phyloP scores from a whole-genome alignment of 2,113 vertebrate species.

The Trachemys scripta region DNA sequence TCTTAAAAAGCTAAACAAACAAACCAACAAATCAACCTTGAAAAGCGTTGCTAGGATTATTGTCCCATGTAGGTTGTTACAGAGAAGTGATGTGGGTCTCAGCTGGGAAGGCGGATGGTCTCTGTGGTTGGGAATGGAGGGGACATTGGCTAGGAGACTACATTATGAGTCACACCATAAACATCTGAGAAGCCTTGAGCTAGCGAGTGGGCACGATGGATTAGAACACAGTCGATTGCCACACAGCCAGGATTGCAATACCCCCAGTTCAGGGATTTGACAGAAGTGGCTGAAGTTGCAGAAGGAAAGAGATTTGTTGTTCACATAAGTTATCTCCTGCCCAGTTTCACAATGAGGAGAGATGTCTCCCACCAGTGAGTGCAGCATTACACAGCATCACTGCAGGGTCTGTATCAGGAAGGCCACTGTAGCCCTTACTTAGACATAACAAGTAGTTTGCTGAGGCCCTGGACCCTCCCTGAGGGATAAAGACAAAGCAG shows the following conservation, averaged over 20 bases:
- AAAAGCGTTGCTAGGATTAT: no score
- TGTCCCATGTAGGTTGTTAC: neutral
- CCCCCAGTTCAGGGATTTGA: neutral
- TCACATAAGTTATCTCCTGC: neutral
- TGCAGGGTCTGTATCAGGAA: neutral
- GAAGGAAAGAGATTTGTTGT: neutral
- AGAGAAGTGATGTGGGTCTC: neutral
- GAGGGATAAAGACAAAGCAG: neutral
- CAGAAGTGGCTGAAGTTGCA: neutral
- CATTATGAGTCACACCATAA: no score
- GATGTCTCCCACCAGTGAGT: neutral
- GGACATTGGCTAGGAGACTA: no score
- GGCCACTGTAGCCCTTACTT: neutral
- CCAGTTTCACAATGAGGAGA: neutral
- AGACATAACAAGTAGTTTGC: no score
- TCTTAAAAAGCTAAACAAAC: neutral
- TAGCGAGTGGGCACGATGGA: neutral
- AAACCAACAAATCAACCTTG: no score
- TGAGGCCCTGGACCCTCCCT: neutral
- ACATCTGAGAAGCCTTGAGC: neutral
- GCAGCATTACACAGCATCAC: neutral
- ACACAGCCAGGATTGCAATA: neutral
- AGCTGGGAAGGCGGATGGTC: no score
- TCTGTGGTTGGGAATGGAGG: neutral
- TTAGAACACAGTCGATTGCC: neutral